These are phyloP conservation scores for Nematolebias whitei DNA, from an alignment of 2,113 vertebrate species.

Conservation along the genomic window DNA sequence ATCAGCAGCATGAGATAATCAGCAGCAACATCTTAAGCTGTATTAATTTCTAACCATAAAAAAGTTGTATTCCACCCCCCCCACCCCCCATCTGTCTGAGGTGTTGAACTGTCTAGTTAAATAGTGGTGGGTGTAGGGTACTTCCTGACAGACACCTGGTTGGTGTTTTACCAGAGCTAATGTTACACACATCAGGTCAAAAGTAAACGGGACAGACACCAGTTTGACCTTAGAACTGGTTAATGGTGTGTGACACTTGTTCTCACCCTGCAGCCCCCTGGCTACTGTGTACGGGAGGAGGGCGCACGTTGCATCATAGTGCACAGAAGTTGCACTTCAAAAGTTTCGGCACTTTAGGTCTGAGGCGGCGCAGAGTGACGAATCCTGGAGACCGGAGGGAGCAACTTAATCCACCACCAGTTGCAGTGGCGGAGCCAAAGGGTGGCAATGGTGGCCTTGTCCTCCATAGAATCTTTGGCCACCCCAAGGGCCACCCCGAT, in stretches of 20 bases:
- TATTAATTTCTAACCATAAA: too few relatives aligned
- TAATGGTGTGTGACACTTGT: constrained; percentile 56
- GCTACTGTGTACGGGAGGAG: constrained; percentile 57
- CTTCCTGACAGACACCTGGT: constrained; percentile 58
- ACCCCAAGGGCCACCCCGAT: too few relatives aligned
- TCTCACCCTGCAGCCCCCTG: constrained; percentile 48
- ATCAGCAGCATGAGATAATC: too few relatives aligned
- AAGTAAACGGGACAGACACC: constrained; percentile 44
- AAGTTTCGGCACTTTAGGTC: too few relatives aligned
- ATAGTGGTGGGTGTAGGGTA: constrained; percentile 64
- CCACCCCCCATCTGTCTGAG: neutral
- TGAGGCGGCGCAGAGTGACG: too few relatives aligned
- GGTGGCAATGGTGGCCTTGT: too few relatives aligned
- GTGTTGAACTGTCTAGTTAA: constrained; percentile 62
- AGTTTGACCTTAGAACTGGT: constrained; percentile 30
- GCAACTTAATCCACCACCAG: too few relatives aligned
- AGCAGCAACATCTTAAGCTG: too few relatives aligned
- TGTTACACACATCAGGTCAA: constrained; percentile 68
- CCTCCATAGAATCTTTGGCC: too few relatives aligned
- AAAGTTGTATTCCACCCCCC: neutral
- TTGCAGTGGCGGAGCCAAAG: too few relatives aligned
- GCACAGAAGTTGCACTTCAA: neutral
- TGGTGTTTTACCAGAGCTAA: constrained; percentile 72
- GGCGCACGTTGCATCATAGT: constrained; percentile 9
- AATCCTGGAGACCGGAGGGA: too few relatives aligned